These are phyloP conservation scores for Fistularia tabacaria DNA, from an alignment of 2,797 vertebrate genomes.

Conservation along the genomic window DNA sequence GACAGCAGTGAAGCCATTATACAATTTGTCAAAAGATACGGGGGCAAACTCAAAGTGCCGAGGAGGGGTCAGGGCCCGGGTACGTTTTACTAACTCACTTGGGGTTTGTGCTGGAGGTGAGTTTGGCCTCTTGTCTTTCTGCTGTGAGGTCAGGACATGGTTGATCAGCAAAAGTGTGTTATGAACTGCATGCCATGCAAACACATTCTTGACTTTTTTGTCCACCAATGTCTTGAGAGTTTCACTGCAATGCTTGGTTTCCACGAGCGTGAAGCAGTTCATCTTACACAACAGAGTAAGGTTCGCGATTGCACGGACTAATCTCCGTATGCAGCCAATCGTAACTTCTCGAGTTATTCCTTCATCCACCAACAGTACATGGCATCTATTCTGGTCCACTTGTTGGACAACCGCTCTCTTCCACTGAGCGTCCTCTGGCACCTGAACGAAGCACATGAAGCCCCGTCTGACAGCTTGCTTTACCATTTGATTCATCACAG, in stretches of 20 bases:
- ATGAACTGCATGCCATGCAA: constrained; percentile 63
- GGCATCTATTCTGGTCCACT: constrained; percentile 40
- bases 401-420: constrained; percentile 68
- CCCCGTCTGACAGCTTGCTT: constrained; percentile 66
- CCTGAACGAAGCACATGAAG: constrained; percentile 72
- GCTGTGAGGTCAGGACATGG: constrained; percentile 23
- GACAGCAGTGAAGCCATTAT: constrained; percentile 70
- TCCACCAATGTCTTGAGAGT: constrained; percentile 46
- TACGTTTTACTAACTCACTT: not conserved
- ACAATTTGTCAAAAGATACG: constrained; percentile 59
- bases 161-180: constrained; percentile 45
- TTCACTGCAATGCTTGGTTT: constrained; percentile 34
- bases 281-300: constrained; percentile 75
- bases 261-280: constrained; percentile 50
- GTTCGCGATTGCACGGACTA: constrained; percentile 58
- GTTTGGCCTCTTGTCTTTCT: constrained; percentile 1
- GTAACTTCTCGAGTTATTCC: constrained; percentile 64
- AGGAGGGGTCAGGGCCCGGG: constrained; percentile 4
- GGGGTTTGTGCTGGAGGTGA: not conserved
- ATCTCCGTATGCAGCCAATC: constrained; percentile 44
- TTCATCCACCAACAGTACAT: constrained; percentile 75
- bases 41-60: constrained; percentile 56
- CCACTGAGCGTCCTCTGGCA: constrained; percentile 59
- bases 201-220: constrained; percentile 67
- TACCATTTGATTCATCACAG: too few relatives aligned